Evolutionary conservation across 2,113 vertebrate genomes (phyloP).

Genomic region (Lynx canadensis): DNA sequence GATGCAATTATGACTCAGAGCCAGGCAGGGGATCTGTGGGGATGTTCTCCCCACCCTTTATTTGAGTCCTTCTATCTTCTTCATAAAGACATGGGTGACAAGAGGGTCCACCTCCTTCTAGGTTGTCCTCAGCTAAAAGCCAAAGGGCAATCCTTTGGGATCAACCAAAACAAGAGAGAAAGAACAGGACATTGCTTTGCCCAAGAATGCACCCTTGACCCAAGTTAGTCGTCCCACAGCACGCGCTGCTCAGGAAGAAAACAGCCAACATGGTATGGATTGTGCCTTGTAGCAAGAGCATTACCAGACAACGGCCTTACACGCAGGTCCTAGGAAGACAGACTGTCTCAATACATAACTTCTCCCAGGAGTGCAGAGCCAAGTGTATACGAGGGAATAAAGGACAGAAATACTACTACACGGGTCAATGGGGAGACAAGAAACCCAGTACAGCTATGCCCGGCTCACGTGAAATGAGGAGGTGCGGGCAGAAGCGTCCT

Average conservation of each 20-base stretch:
- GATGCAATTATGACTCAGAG: background rate
- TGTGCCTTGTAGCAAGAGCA: background rate
- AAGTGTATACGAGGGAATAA: background rate
- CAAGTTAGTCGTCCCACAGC: background rate
- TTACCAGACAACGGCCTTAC: background rate
- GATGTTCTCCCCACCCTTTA: background rate
- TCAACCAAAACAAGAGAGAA: background rate
- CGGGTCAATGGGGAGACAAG: background rate
- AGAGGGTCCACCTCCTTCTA: background rate
- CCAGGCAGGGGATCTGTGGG: background rate
- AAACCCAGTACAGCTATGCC: background rate
- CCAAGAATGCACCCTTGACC: background rate
- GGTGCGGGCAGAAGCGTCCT: background rate
- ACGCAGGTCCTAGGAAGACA: background rate
- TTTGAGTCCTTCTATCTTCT: background rate
- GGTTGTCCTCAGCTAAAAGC: background rate
- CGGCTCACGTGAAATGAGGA: background rate
- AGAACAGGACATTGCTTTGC: background rate
- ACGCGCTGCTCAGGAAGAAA: background rate
- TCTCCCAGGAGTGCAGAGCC: background rate
- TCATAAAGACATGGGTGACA: background rate
- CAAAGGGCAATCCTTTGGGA: background rate
- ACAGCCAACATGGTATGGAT: background rate
- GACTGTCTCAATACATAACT: background rate
- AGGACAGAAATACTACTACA: background rate